Conservation (phyloP, 2,113 vertebrate species). For the Lontra canadensis region DNA sequence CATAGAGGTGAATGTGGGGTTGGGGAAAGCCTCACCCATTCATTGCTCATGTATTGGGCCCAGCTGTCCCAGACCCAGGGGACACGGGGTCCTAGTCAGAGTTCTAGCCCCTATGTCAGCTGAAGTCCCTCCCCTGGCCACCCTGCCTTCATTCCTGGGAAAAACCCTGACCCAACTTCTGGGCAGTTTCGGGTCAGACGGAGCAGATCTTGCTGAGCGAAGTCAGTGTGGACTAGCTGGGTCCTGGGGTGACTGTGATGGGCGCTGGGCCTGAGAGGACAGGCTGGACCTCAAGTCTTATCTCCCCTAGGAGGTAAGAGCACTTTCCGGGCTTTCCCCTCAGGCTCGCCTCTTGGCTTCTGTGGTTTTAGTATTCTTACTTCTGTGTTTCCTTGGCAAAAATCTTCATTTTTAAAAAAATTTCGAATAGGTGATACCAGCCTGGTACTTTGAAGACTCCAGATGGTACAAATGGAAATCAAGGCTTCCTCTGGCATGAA, state of each 20-base stretch:
- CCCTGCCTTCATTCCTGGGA: neutral
- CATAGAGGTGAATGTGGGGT: too few species aligned
- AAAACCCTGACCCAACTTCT: neutral
- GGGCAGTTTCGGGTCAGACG: accelerated
- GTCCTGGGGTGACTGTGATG: neutral
- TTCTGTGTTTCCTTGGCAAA: neutral
- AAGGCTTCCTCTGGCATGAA: accelerated
- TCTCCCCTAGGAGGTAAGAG: neutral
- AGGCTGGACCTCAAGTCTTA: accelerated
- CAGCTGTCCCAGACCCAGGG: too few species aligned
- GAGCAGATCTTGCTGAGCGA: neutral
- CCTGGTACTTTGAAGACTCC: too few species aligned
- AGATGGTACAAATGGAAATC: neutral
- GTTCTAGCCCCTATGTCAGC: neutral
- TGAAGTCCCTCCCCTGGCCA: neutral
- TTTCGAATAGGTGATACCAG: neutral
- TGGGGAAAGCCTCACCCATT: too few species aligned
- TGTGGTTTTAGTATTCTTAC: neutral
- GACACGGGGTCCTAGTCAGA: neutral
- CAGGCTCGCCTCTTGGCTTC: neutral
- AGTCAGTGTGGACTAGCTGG: too few species aligned
- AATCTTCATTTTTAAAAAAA: too few species aligned
- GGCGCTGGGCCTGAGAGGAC: neutral
- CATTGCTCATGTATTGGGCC: too few species aligned
- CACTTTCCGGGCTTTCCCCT: too few species aligned